Base-by-base conservation (phyloP, 2,888 invertebrate species). In the Leptura quadrifasciata region DNA sequence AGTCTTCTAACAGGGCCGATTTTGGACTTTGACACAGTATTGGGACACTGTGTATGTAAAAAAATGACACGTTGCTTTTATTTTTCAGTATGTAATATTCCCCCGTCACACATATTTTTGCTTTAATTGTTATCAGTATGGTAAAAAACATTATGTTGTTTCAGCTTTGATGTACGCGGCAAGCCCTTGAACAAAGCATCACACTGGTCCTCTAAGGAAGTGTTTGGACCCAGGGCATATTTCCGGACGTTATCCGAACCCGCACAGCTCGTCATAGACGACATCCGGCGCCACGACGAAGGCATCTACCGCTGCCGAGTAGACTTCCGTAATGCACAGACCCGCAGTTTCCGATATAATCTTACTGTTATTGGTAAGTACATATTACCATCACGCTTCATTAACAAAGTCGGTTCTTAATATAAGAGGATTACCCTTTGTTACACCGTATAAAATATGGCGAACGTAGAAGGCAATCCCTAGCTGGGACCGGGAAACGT, bases 251-350 rank as follows among this genome's bases (percentile, higher is more conserved):
- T 94, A 75, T 94, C 95, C 72, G 92, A 94, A 82, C 95, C 96
- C 80, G 96, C 96, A 78, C 93, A 94, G 80, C 92, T 97, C 85
- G 94, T 95, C 87, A 92, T 95, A 83, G 93, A 94, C 88, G 95
- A 96, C 91, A 94, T 97, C 86, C 94, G 95, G 90, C 92, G 96
- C 63, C 94, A 94, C 87, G 97, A 97, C 90, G 96, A 97, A 89
- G 96, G 96, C 85, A 93, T 95, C 83, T 97, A 97, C 91, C 92
- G 97, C 80, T 97, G 97, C 89, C 91, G 97, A 79, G 95, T 97
- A 82, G 97, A 97, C 91, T 97, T 96, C 91, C 92, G 95, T 80
- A 95, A 96, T 89, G 95, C 96, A 80, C 96, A 96, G 90, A 96
- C 97, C 78, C 94, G 96, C 88, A 96, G 95, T 90, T 94, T 95